Percentiles rank a stretch among this genome's conserved stretches.
These are phyloP conservation scores for Leptocoma aspasia DNA, from an alignment of 2,113 vertebrate genomes.

Conservation along the genomic window DNA sequence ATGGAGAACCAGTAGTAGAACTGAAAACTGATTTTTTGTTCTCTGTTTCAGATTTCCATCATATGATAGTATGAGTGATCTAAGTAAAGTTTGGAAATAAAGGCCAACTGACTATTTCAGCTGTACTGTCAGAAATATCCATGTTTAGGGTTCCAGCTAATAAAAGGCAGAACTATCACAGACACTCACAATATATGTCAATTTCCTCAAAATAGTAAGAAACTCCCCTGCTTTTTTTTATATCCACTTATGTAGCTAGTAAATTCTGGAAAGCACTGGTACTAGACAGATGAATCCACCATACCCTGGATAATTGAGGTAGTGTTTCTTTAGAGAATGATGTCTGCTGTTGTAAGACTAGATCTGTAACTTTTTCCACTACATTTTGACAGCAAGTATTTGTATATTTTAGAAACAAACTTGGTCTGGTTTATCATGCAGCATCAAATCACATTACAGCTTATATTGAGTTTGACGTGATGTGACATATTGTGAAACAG, in stretches of 20 bases:
- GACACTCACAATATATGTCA: not conserved
- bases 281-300: not conserved
- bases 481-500: not conserved
- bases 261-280: not conserved
- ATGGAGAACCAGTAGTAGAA: not conserved
- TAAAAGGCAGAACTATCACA: not conserved
- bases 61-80: not conserved
- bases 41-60: not conserved
- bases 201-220: not conserved
- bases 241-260: not conserved
- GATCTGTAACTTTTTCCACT: not conserved
- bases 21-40: not conserved
- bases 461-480: not conserved
- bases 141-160: not conserved
- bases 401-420: not conserved
- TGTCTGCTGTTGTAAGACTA: not conserved
- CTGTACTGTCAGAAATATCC: not conserved
- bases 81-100: not conserved
- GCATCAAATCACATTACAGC: not conserved
- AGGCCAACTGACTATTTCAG: not conserved
- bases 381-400: not conserved
- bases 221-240: not conserved
- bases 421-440: not conserved
- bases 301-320: not conserved
- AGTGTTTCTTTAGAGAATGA: not conserved